These are phyloP conservation scores for Anguilla marmorata DNA, from an alignment of 2,797 vertebrate genomes.

Conservation along the genomic window DNA sequence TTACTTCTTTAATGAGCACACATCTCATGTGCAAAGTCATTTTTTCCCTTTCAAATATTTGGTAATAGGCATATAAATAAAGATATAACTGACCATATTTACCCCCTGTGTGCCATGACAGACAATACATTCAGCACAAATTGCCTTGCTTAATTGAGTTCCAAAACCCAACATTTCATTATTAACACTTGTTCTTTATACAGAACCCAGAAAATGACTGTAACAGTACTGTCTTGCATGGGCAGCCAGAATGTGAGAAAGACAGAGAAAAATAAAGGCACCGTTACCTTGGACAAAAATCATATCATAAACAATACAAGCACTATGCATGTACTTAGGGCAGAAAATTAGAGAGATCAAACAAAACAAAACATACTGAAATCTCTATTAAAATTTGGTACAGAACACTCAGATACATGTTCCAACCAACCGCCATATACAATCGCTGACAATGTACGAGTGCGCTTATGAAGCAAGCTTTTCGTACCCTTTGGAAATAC, in stretches of 20 bases:
- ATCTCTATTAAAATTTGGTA: background rate
- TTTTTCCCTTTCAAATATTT: background rate
- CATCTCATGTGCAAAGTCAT: background rate
- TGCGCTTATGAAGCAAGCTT: background rate
- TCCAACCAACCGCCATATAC: background rate
- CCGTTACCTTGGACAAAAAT: background rate
- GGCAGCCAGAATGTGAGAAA: no score
- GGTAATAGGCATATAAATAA: background rate
- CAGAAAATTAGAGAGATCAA: background rate
- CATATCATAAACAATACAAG: background rate
- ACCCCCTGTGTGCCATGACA: background rate
- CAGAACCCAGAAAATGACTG: no score
- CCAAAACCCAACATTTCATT: background rate
- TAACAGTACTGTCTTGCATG: no score
- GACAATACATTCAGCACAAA: background rate
- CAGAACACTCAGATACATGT: background rate
- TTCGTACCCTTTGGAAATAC: background rate
- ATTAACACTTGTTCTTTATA: background rate
- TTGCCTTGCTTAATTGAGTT: background rate
- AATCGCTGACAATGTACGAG: no score
- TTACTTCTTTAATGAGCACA: background rate
- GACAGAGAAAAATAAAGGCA: background rate
- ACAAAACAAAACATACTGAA: background rate
- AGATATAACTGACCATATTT: background rate
- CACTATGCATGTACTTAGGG: background rate